Conservation (phyloP, 2,113 vertebrate genomes). For the Protobothrops mucrosquamatus region DNA sequence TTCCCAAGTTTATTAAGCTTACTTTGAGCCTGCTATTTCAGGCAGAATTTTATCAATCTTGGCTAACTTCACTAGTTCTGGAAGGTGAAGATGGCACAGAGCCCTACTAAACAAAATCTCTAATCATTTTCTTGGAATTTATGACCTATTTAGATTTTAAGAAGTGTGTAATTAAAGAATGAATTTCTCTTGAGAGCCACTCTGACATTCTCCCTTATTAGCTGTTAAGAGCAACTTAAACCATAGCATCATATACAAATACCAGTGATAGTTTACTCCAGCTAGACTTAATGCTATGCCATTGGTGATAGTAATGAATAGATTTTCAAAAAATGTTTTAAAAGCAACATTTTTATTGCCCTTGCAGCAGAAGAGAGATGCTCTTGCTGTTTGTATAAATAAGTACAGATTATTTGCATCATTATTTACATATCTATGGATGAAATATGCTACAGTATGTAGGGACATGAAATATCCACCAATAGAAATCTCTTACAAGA, state of each 20-base stretch:
- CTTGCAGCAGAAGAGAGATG: background rate
- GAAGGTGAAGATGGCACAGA: background rate
- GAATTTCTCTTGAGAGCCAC: background rate
- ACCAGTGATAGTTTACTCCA: background rate
- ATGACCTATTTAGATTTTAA: background rate
- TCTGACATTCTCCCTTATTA: background rate
- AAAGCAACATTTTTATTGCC: background rate
- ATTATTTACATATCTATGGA: background rate
- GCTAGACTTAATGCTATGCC: background rate
- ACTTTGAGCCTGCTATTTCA: background rate
- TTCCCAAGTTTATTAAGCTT: background rate
- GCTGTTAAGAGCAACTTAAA: background rate
- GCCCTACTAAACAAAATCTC: background rate
- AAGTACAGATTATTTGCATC: background rate
- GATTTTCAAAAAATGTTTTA: background rate
- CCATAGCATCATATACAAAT: background rate
- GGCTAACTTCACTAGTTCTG: background rate
- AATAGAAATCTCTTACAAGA: background rate
- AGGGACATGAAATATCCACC: background rate
- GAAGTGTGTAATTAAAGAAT: background rate
- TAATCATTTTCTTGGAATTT: background rate
- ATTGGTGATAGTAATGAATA: background rate
- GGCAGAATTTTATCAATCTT: background rate
- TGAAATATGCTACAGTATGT: background rate
- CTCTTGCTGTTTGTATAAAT: background rate